Conservation (phyloP, 2,797 vertebrate species). For the Dermochelys coriacea region DNA sequence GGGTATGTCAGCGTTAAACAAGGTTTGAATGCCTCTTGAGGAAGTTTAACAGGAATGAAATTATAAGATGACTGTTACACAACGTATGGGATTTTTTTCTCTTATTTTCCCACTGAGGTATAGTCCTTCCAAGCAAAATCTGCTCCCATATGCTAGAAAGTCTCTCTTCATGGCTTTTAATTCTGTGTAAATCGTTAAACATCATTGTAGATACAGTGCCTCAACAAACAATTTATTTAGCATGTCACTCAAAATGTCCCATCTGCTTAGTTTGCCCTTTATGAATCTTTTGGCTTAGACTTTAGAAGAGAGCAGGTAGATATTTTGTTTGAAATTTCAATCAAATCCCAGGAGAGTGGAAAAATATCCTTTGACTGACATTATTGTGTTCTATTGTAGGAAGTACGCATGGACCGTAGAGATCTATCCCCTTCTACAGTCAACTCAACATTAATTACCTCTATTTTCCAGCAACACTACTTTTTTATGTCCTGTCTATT, state of each 20-base stretch:
- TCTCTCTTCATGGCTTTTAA: neutral
- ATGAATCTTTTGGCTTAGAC: constrained; percentile 1
- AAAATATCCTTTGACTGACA: neutral
- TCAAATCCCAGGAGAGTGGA: neutral
- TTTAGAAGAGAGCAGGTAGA: neutral
- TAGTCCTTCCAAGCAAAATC: neutral
- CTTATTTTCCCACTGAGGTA: neutral
- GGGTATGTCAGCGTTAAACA: neutral
- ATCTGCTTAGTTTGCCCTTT: constrained; percentile 23
- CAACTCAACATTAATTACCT: neutral
- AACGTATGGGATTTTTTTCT: neutral
- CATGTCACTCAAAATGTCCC: neutral
- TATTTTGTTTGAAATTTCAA: neutral
- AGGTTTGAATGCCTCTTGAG: neutral
- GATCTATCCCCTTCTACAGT: neutral
- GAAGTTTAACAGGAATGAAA: neutral
- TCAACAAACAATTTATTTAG: neutral
- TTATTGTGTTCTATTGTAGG: neutral
- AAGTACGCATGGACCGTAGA: neutral
- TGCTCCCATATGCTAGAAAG: neutral
- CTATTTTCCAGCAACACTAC: neutral
- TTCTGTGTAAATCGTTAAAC: neutral
- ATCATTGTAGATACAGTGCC: neutral
- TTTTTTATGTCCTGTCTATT: neutral
- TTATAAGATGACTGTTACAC: neutral